phyloP scores from a whole-genome alignment of 2,113 vertebrate genomes.

The Albula goreensis region DNA sequence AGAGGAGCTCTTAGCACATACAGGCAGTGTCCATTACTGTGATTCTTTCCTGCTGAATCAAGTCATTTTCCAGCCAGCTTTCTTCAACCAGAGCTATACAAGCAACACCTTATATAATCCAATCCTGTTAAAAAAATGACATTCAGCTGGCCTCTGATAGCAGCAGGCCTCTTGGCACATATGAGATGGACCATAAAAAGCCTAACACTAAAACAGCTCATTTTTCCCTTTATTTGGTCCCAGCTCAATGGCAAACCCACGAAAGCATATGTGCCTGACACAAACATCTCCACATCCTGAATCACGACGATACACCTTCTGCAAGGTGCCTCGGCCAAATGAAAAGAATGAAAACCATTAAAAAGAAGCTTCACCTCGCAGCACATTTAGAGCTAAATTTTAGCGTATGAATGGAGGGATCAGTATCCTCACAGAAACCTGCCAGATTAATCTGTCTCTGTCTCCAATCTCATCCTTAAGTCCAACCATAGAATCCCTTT shows the following conservation, averaged over 20 bases:
- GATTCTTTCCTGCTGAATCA: conserved; percentile 57
- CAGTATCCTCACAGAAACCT: neutral
- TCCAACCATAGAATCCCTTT: neutral
- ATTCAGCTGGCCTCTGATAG: neutral
- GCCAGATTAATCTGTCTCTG: neutral
- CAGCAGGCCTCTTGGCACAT: neutral
- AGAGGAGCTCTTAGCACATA: neutral
- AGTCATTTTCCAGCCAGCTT: conserved; percentile 60
- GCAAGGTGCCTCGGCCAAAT: neutral
- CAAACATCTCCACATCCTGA: too few relatives aligned
- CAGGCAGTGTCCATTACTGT: neutral
- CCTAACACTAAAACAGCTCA: neutral
- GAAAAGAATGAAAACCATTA: neutral
- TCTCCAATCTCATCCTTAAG: neutral
- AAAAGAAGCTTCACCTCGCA: neutral
- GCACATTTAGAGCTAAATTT: neutral
- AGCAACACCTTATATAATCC: conserved; percentile 58
- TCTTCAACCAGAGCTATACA: conserved; percentile 42
- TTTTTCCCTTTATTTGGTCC: neutral
- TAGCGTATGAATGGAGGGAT: neutral
- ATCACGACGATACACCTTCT: neutral
- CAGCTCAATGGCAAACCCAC: neutral
- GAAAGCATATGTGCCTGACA: too few relatives aligned
- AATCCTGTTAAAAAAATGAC: conserved; percentile 39
- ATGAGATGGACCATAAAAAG: neutral